Base-by-base conservation (phyloP, 2,888 invertebrate genomes). In the Gortyna flavago region DNA sequence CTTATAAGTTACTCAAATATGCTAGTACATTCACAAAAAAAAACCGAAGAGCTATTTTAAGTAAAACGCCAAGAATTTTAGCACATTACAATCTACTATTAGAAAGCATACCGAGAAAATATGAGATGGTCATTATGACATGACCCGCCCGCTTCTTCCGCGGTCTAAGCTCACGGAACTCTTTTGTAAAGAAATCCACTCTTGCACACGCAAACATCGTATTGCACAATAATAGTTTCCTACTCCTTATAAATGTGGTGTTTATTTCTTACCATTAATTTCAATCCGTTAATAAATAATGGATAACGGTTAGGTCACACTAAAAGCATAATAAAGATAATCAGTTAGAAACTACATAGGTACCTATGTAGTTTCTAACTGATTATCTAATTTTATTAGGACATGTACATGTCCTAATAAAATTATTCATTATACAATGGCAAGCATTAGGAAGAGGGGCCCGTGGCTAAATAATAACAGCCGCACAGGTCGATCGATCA, bases 121-220 rank as follows among this genome's bases (percentile, higher is more conserved):
- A 84, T 86, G 84, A 84, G 71, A 41, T 84, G 86, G 84, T 75
- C 80, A 86, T 80, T 84, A 80, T 84, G 69, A 61, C 72, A 72
- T 80, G 87, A 86, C 84, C 84, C 48, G 72, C 67, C n/a, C n/a
- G 41, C 67, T 62, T 86, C 84, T 84, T 84, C 86, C 84, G 84
- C 75, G 80, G 64, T 84, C 32, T 70, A 44, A 72, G 70, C 83
- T 85, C 73, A 75, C 84, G 72, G 64, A 79, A 70, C 61, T 38
- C 62, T 71, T 70, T 86, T 68, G 72, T 69, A 59, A 75, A 75
- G 84, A 79, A 73, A 79, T 84, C 72, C 70, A 75, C 80, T 84
- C 80, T 75, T 86, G 84, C 75, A 80, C 80, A 84, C 57, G 59
- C 77, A 72, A 66, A 68, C 75, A 71, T 75, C 48, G 38, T 73